A percentile compares a stretch with the other conserved stretches of the same genome.
Evolutionary conservation across 2,113 vertebrate genomes (phyloP).

Genomic region (Colinus virginianus): DNA sequence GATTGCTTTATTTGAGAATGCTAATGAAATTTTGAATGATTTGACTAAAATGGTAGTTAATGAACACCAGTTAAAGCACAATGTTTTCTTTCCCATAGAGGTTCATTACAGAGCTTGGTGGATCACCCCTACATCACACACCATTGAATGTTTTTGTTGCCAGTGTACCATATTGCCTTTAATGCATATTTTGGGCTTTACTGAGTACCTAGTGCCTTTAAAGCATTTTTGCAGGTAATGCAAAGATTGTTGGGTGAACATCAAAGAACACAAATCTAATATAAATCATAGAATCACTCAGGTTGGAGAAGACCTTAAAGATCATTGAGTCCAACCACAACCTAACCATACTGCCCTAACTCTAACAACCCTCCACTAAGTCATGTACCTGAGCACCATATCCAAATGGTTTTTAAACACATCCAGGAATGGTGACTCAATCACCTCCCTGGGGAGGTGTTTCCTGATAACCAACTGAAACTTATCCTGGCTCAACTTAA

Average conservation of each 20-base stretch:
- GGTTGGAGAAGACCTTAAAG: too few relatives aligned
- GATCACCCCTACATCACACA: neutral
- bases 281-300: neutral
- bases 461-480: too few relatives aligned
- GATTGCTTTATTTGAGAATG: neutral
- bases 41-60: conserved; percentile 31
- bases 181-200: neutral
- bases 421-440: too few relatives aligned
- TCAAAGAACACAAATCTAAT: neutral
- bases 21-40: conserved; percentile 22
- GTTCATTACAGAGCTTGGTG: neutral
- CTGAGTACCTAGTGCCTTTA: neutral
- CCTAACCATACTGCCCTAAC: too few relatives aligned
- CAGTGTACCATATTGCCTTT: neutral
- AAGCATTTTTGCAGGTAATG: neutral
- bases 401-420: too few relatives aligned
- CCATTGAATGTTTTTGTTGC: neutral
- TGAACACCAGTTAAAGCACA: conserved; percentile 27
- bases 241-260: neutral
- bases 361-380: too few relatives aligned
- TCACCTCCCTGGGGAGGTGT: too few relatives aligned
- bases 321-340: too few relatives aligned
- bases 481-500: too few relatives aligned
- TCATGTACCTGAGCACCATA: too few relatives aligned
- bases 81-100: neutral